Conservation (phyloP, 2,888 invertebrate species). For the Tenthredo amoena region DNA sequence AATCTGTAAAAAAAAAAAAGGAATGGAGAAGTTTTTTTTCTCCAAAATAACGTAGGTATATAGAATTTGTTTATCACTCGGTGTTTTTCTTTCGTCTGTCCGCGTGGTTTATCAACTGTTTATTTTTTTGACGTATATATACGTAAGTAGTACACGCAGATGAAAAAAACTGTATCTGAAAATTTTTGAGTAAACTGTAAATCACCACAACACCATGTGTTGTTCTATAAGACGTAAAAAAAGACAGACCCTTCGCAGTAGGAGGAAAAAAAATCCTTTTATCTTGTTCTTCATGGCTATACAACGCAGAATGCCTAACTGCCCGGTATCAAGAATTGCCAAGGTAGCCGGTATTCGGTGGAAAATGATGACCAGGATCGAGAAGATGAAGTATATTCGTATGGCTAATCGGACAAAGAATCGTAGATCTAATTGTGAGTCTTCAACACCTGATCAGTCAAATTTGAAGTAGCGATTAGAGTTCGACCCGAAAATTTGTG, state of each 20-base stretch:
- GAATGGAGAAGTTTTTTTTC: not conserved
- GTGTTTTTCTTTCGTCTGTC: not conserved
- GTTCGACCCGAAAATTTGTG: not conserved
- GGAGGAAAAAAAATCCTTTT: constrained; percentile 44
- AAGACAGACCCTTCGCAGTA: not conserved
- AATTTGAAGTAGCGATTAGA: not conserved
- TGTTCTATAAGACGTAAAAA: constrained; percentile 5
- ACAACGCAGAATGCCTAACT: constrained; percentile 38
- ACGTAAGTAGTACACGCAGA: not conserved
- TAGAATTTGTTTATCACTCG: not conserved
- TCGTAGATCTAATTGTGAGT: not conserved
- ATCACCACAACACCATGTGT: not conserved
- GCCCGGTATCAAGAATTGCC: constrained; percentile 36
- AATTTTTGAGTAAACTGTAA: not conserved
- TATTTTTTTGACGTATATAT: constrained; percentile 1
- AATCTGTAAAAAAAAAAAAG: not conserved
- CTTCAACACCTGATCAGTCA: not conserved
- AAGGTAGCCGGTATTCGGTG: constrained; percentile 38
- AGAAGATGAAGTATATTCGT: constrained; percentile 43
- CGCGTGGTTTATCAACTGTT: constrained; percentile 4
- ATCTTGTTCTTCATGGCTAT: constrained; percentile 41
- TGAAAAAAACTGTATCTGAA: not conserved
- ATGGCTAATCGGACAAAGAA: constrained; percentile 15
- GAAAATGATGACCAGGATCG: constrained; percentile 27
- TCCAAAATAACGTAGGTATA: not conserved